phyloP scores from a whole-genome alignment of 1,140 invertebrate species.

The Stegodyphus mimosarum region DNA sequence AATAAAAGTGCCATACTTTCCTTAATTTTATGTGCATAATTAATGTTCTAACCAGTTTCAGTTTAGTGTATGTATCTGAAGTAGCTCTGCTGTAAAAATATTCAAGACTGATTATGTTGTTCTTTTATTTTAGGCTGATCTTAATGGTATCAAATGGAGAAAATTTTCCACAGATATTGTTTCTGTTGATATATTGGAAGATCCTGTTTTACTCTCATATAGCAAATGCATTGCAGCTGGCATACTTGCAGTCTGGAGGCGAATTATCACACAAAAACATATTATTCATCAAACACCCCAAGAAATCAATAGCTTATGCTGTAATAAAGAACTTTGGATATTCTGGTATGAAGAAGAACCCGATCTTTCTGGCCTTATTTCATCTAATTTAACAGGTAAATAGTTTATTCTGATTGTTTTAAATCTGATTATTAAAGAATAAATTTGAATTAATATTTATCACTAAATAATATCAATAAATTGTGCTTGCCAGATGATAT shows the following conservation, averaged over 20 bases:
- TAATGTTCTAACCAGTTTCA: too few species aligned
- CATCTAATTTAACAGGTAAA: constrained; percentile 17
- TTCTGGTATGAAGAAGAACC: constrained; percentile 99
- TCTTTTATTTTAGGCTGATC: constrained; percentile 82
- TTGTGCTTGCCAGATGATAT: too few species aligned
- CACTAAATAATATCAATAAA: too few species aligned
- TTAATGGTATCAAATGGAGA: constrained; percentile 99
- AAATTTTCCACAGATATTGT: constrained; percentile 81
- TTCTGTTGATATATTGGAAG: constrained; percentile 80
- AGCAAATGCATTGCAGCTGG: constrained; percentile 92
- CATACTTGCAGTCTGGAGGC: constrained; percentile 95
- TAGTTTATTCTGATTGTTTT: not conserved
- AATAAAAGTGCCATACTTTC: too few species aligned
- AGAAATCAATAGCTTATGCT: constrained; percentile 29
- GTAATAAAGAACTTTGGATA: constrained; percentile 93
- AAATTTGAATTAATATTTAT: too few species aligned
- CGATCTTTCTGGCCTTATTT: constrained; percentile 73
- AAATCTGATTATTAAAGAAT: too few species aligned
- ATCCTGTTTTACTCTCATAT: constrained; percentile 93
- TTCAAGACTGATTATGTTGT: too few species aligned
- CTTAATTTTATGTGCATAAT: too few species aligned
- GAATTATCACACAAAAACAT: constrained; percentile 67
- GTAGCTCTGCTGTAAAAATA: too few species aligned
- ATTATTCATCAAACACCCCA: not conserved
- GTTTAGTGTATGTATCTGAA: too few species aligned